Percentiles rank a stretch among this genome's conserved stretches.
Conservation (phyloP, 23 tunicate species). For the Phallusia fumigata region DNA sequence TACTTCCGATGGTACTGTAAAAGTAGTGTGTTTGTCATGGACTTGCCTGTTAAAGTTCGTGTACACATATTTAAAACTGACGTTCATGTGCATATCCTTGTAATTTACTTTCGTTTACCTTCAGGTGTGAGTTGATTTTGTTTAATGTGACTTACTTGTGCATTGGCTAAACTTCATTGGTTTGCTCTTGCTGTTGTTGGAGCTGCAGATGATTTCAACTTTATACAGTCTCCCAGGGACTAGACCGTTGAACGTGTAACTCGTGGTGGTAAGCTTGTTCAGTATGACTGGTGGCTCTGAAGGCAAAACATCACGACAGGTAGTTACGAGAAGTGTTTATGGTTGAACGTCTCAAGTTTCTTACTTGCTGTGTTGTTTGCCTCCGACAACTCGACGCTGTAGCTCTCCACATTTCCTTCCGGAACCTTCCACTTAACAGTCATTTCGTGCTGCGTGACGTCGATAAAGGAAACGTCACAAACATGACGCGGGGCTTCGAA, state of each 20-base stretch:
- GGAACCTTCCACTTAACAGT: conserved; percentile 73
- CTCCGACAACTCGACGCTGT: conserved; percentile 47
- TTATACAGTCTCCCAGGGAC: conserved; percentile 63
- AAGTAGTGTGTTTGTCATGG: too few species aligned
- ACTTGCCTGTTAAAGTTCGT: too few species aligned
- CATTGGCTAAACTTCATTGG: conserved; percentile 60
- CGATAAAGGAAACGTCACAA: conserved; percentile 53
- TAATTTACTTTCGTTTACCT: background rate
- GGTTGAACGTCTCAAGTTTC: background rate
- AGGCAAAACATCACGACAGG: background rate
- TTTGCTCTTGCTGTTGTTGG: conserved; percentile 36
- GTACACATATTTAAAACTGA: too few species aligned
- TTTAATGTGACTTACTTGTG: conserved; percentile 55
- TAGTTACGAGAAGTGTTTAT: background rate
- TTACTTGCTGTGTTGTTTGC: conserved; percentile 20
- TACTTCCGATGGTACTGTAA: conserved; percentile 66
- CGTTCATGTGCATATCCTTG: too few species aligned
- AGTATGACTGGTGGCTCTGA: conserved; percentile 41
- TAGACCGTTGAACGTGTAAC: conserved; percentile 61
- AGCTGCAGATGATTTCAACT: conserved; percentile 44
- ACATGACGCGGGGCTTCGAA: conserved; percentile 90
- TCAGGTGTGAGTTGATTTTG: background rate
- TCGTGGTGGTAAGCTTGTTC: conserved; percentile 30
- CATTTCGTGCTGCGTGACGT: conserved; percentile 77
- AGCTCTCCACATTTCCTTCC: conserved; percentile 67